Conservation (phyloP, 2,113 vertebrate species). For the Laticauda laticaudata region DNA sequence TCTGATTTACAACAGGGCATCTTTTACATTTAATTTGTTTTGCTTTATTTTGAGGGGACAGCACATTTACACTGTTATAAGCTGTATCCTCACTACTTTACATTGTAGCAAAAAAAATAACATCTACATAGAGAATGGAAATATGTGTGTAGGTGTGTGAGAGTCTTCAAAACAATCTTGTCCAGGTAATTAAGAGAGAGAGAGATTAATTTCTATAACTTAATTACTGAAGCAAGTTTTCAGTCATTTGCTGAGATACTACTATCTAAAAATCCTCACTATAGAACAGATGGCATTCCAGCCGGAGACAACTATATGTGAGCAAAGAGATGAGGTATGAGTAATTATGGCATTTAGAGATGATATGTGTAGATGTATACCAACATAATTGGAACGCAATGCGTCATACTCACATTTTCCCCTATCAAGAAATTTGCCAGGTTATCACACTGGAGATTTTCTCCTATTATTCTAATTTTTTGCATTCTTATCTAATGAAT, state of each 20-base stretch:
- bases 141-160: background rate
- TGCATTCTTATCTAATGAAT: background rate
- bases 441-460: background rate
- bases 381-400: background rate
- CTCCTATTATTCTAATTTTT: background rate
- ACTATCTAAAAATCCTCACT: background rate
- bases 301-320: background rate
- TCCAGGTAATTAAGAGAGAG: background rate
- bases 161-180: background rate
- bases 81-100: too few relatives aligned
- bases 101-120: background rate
- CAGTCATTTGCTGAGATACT: background rate
- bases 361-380: background rate
- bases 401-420: background rate
- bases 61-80: too few relatives aligned
- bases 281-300: background rate
- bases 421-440: too few relatives aligned
- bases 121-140: background rate
- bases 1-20: background rate
- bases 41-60: too few relatives aligned
- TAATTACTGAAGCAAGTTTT: conserved; percentile 1
- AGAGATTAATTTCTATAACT: background rate
- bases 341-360: background rate
- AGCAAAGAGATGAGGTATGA: background rate
- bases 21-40: conserved; percentile 5